Evolutionary conservation across 2,888 invertebrate genomes (phyloP).

Genomic region (Sminthurinus aureus): DNA sequence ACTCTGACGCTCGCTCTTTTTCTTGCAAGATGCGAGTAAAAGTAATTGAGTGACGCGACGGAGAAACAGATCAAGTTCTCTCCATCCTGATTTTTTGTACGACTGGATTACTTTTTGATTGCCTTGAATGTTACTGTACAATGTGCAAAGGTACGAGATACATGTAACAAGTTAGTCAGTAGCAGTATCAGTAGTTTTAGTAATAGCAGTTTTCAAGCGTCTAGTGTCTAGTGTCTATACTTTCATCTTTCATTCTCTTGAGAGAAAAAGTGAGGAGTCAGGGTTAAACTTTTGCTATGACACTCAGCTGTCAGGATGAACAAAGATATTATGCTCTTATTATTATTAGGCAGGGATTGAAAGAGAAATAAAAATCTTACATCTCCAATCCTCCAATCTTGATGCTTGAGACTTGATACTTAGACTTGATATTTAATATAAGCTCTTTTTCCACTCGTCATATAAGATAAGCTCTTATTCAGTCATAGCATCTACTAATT

Average conservation of each 20-base stretch:
- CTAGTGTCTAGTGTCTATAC: not conserved
- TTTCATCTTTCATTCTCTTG: not conserved
- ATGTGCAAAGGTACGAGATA: not conserved
- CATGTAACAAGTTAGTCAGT: not conserved
- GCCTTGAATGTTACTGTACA: not conserved
- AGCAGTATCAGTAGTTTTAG: not conserved
- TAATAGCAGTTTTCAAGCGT: not conserved
- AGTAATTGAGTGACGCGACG: constrained; percentile 1
- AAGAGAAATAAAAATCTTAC: not conserved
- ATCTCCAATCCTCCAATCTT: no score
- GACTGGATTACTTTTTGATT: not conserved
- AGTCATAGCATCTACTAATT: no score
- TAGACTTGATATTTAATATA: no score
- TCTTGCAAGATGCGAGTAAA: not conserved
- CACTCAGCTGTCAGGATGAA: constrained; percentile 41
- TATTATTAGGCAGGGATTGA: constrained; percentile 9
- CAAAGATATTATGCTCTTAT: constrained; percentile 16
- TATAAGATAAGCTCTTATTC: no score
- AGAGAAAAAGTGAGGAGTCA: constrained; percentile 11
- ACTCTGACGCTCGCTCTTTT: not conserved
- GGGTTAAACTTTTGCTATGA: constrained; percentile 41
- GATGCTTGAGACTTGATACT: no score
- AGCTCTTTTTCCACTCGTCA: no score
- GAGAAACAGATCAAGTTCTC: not conserved
- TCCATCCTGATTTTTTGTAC: not conserved